These are phyloP conservation scores for Galaxea fascicularis DNA, from an alignment of 92 coral and sea anemone genomes.

Conservation along the genomic window DNA sequence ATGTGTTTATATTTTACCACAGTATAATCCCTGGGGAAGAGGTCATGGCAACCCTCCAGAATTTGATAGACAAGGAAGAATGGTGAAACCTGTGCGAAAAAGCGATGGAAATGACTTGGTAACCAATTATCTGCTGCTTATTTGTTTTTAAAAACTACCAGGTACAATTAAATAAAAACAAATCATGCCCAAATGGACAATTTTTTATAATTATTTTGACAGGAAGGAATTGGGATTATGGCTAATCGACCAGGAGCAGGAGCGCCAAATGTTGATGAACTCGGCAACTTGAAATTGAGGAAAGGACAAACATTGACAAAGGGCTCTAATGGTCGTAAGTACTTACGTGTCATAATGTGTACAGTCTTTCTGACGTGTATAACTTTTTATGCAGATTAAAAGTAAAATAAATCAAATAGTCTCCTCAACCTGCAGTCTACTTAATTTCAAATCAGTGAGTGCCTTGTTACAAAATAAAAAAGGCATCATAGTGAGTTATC, in stretches of 20 bases:
- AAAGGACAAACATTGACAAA: constrained; percentile 82
- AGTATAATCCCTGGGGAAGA: constrained; percentile 72
- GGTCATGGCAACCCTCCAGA: constrained; percentile 63
- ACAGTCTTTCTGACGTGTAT: too few relatives aligned
- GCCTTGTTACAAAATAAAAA: too few relatives aligned
- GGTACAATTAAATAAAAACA: not conserved
- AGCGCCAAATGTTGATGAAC: constrained; percentile 68
- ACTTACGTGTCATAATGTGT: not conserved
- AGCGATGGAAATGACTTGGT: constrained; percentile 54
- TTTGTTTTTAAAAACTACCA: too few relatives aligned
- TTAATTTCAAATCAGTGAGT: too few relatives aligned
- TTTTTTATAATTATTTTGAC: not conserved
- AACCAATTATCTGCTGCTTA: not conserved
- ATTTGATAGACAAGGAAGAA: constrained; percentile 48
- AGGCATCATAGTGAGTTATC: too few relatives aligned
- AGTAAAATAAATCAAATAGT: too few relatives aligned
- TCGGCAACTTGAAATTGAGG: constrained; percentile 71
- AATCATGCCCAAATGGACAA: not conserved
- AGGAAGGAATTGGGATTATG: constrained; percentile 76
- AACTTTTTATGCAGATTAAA: too few relatives aligned
- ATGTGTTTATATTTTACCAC: not conserved
- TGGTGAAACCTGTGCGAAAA: constrained; percentile 26
- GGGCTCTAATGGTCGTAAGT: constrained; percentile 84
- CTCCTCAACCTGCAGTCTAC: too few relatives aligned
- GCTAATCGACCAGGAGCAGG: constrained; percentile 79